Conservation (phyloP, 2,113 vertebrate genomes). For the Nothoprocta pentlandii region DNA sequence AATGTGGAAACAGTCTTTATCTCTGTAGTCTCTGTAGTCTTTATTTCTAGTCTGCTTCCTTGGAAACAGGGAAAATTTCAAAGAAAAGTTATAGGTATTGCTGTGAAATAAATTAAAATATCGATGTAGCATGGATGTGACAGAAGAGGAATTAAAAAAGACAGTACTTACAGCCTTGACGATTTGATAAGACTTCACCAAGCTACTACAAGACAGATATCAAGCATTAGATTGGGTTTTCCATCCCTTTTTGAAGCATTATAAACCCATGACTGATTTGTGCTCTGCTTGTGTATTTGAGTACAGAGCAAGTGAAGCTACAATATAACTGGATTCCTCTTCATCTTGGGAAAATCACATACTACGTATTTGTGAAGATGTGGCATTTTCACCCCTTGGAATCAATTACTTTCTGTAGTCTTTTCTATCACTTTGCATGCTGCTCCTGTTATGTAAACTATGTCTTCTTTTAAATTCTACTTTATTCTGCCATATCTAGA, state of each 20-base stretch:
- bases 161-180: slow-evolving; percentile 26
- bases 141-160: slow-evolving; percentile 9
- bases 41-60: background rate
- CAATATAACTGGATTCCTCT: background rate
- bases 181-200: slow-evolving; percentile 12
- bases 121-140: slow-evolving; percentile 1
- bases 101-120: slow-evolving; percentile 41
- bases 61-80: background rate
- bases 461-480: background rate
- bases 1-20: background rate
- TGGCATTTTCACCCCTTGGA: background rate
- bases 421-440: background rate
- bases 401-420: background rate
- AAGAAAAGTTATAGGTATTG: background rate
- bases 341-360: background rate
- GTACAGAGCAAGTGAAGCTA: background rate
- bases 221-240: slow-evolving; percentile 23
- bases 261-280: slow-evolving; percentile 15
- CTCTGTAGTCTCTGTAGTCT: background rate
- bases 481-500: background rate
- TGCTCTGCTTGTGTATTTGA: slow-evolving; percentile 1
- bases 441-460: background rate
- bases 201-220: slow-evolving; percentile 26
- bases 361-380: background rate
- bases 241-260: slow-evolving; percentile 4